Percentiles rank a stretch among this genome's conserved stretches.
Evolutionary conservation across 1,140 invertebrate genomes (phyloP).

Genomic region (Cyclargus thomasi): DNA sequence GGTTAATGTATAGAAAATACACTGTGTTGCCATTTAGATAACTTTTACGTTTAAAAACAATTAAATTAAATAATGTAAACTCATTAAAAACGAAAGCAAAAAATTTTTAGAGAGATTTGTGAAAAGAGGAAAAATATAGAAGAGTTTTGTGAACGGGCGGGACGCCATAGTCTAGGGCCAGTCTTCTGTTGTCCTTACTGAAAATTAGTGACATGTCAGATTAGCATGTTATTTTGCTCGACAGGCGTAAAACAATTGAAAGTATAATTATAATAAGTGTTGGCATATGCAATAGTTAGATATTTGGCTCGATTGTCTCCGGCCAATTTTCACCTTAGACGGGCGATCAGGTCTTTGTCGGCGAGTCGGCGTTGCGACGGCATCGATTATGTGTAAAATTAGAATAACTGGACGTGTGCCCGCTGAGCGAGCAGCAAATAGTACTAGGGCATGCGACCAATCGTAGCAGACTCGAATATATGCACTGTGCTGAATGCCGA

Average conservation of each 20-base stretch:
- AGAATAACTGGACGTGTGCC: slow-evolving; percentile 74
- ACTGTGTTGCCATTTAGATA: no score
- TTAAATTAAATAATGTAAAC: no score
- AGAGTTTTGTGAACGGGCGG: neutral
- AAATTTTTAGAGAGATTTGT: no score
- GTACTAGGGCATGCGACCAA: slow-evolving; percentile 72
- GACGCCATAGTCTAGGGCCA: neutral
- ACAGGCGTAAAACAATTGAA: neutral
- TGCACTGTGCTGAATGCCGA: slow-evolving; percentile 56
- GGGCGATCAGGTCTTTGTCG: slow-evolving; percentile 58
- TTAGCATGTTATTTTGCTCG: neutral
- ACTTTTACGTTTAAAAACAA: no score
- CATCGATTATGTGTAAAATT: slow-evolving; percentile 74
- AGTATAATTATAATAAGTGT: neutral
- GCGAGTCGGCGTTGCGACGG: slow-evolving; percentile 59
- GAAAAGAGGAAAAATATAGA: no score
- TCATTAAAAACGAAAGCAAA: no score
- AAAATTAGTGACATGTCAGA: neutral
- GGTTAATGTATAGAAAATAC: no score
- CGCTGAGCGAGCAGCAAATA: slow-evolving; percentile 65
- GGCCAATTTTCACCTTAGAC: slow-evolving; percentile 43
- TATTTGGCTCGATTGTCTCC: slow-evolving; percentile 14
- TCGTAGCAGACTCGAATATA: slow-evolving; percentile 65
- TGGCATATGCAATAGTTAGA: slow-evolving; percentile 2
- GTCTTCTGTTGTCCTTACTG: neutral